phyloP scores from a whole-genome alignment of 1,140 invertebrate genomes.

The Drosophila yakuba region DNA sequence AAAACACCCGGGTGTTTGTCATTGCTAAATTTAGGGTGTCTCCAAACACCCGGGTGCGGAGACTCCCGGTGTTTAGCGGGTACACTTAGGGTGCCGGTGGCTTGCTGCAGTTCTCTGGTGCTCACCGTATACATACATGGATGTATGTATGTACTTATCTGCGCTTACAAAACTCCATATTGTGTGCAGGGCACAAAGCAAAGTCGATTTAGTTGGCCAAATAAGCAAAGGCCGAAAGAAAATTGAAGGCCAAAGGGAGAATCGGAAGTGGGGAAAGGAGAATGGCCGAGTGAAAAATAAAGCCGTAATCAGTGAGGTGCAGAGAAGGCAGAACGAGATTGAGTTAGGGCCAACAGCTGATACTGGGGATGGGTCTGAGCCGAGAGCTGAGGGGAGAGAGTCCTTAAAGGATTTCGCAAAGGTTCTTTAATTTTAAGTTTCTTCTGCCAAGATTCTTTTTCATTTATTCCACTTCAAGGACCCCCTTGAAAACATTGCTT shows the following conservation, averaged over 20 bases:
- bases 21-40: no score
- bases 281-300: conserved; percentile 13
- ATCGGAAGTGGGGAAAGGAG: conserved; percentile 1
- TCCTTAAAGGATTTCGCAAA: conserved; percentile 21
- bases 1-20: no score
- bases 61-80: no score
- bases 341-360: conserved; percentile 47
- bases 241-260: conserved; percentile 42
- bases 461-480: conserved; percentile 11
- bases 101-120: no score
- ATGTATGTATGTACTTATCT: conserved; percentile 44
- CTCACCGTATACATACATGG: conserved; percentile 3
- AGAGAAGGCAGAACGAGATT: conserved; percentile 6
- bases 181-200: conserved; percentile 60
- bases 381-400: not conserved
- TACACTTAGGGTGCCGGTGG: no score
- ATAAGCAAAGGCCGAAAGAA: conserved; percentile 46
- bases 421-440: conserved; percentile 42
- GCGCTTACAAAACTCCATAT: conserved; percentile 58
- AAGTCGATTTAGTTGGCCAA: conserved; percentile 75
- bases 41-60: no score
- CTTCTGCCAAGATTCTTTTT: conserved; percentile 9
- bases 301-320: conserved; percentile 17
- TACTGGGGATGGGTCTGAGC: not conserved
- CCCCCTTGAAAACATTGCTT: conserved; percentile 22